Conservation (phyloP, 2,797 vertebrate genomes). For the Morus bassanus region DNA sequence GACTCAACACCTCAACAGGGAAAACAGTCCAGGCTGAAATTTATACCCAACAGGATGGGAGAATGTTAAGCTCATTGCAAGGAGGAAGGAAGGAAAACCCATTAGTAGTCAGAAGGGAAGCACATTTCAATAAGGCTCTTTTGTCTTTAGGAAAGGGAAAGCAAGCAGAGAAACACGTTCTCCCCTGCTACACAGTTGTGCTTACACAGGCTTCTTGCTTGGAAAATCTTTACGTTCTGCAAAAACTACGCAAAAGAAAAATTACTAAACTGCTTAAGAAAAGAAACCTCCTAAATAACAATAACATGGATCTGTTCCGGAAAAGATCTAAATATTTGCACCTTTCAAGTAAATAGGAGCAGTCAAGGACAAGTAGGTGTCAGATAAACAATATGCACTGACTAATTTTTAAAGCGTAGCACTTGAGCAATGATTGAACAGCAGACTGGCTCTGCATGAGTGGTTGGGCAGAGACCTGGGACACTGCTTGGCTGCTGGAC, state of each 20-base stretch:
- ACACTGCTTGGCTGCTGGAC: background rate
- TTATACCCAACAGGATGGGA: constrained; percentile 53
- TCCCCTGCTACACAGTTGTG: background rate
- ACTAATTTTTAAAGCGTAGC: background rate
- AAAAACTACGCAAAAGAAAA: background rate
- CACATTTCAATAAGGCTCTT: constrained; percentile 58
- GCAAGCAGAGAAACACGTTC: background rate
- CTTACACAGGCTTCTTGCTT: background rate
- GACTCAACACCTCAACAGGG: constrained; percentile 42
- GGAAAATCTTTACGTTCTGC: background rate
- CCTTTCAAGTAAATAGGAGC: background rate
- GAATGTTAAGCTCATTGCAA: constrained; percentile 49
- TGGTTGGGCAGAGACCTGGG: background rate
- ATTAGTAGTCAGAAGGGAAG: constrained; percentile 60
- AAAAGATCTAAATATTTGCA: background rate
- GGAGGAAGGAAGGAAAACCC: constrained; percentile 64
- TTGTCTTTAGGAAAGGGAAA: constrained; percentile 61
- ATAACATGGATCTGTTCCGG: background rate
- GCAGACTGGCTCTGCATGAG: background rate
- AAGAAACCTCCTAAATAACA: background rate
- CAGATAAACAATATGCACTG: background rate
- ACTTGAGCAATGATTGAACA: background rate
- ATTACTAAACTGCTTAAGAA: background rate
- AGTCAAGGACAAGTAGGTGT: background rate
- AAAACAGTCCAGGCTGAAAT: constrained; percentile 44